Conservation (phyloP, 1,140 invertebrate species). For the Linepithema humile region DNA sequence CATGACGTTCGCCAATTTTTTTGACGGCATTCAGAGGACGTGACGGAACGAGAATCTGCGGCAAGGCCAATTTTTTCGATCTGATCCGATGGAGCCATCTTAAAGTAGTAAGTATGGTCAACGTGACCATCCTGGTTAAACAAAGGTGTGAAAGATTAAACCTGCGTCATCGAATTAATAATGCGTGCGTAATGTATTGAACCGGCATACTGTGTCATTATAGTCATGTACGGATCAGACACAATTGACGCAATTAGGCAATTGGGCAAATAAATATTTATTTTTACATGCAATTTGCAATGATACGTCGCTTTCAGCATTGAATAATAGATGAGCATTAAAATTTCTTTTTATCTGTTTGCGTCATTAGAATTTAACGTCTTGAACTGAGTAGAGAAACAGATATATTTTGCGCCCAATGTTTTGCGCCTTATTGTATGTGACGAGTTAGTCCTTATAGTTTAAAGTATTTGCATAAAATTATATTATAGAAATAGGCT, state of each 20-base stretch:
- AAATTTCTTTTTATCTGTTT: not conserved
- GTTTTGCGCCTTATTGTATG: not conserved
- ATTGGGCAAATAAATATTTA: not conserved
- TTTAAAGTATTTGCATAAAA: not conserved
- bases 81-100: not conserved
- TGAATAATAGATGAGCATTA: not conserved
- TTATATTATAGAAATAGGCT: not conserved
- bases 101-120: not conserved
- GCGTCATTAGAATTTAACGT: not conserved
- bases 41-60: not conserved
- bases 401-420: no score
- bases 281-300: not conserved
- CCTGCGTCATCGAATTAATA: not conserved
- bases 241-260: not conserved
- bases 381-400: not conserved
- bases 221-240: not conserved
- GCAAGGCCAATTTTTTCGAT: not conserved
- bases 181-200: not conserved
- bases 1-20: not conserved
- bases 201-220: not conserved
- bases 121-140: conserved; percentile 25
- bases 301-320: not conserved
- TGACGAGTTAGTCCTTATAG: not conserved
- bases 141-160: not conserved
- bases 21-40: not conserved